These are phyloP conservation scores for Phyllostomus discolor DNA, from an alignment of 2,113 vertebrate species.

Conservation along the genomic window DNA sequence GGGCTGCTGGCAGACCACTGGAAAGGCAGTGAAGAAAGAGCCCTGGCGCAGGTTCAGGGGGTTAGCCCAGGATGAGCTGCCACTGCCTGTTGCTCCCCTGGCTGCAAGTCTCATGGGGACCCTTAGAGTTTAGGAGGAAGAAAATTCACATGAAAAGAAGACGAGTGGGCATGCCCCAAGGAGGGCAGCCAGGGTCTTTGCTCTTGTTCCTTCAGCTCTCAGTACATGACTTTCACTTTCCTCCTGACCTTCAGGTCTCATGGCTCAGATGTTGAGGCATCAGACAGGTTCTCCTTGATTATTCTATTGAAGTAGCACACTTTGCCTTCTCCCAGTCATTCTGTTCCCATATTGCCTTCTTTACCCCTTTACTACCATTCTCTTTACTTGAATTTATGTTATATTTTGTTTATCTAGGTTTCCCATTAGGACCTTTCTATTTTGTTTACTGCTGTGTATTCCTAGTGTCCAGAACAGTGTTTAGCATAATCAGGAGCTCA, in stretches of 20 bases:
- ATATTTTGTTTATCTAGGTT: background rate
- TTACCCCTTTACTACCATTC: background rate
- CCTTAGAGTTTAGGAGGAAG: no score
- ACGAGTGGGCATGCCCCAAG: no score
- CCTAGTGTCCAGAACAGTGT: background rate
- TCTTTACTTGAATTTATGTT: background rate
- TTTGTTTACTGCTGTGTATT: background rate
- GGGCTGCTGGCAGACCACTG: no score
- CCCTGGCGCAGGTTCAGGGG: no score
- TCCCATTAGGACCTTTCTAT: background rate
- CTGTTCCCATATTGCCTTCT: background rate
- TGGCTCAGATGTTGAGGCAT: background rate
- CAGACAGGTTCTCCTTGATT: background rate
- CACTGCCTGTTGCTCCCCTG: no score
- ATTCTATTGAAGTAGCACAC: background rate
- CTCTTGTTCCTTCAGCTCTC: background rate
- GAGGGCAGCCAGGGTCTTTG: no score
- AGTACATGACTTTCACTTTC: background rate
- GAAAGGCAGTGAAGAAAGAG: no score
- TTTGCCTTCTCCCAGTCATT: background rate
- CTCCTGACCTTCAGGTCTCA: background rate
- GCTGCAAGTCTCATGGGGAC: no score
- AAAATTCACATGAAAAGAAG: no score
- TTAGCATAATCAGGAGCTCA: background rate
- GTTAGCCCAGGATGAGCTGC: no score